Percentiles rank a stretch among this genome's conserved stretches.
phyloP scores from a whole-genome alignment of 2,113 vertebrate species.

The Oncorhynchus keta region DNA sequence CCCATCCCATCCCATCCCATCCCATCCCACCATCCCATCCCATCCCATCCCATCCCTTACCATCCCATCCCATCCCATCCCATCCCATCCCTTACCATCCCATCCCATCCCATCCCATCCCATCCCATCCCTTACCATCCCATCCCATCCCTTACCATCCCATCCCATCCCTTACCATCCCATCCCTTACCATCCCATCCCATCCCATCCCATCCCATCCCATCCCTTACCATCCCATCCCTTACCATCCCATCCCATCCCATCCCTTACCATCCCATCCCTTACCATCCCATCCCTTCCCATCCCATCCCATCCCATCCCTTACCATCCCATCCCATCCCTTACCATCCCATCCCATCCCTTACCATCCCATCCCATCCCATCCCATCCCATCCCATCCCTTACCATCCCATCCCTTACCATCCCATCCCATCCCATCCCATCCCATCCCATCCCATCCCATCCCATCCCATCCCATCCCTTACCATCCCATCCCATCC shows the following conservation, averaged over 20 bases:
- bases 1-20: constrained; percentile 40
- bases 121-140: constrained; percentile 38
- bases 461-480: constrained; percentile 30
- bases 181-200: constrained; percentile 28
- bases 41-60: constrained; percentile 37
- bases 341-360: constrained; percentile 33
- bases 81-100: constrained; percentile 39
- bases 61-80: constrained; percentile 27
- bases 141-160: constrained; percentile 37
- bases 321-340: constrained; percentile 39
- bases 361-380: constrained; percentile 39
- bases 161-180: constrained; percentile 42
- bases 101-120: constrained; percentile 30
- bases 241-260: constrained; percentile 11
- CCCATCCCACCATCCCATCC: constrained; percentile 27
- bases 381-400: constrained; percentile 39
- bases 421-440: constrained; percentile 32
- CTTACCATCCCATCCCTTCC: constrained; percentile 34
- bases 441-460: constrained; percentile 30
- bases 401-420: constrained; percentile 7
- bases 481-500: constrained; percentile 20
- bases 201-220: constrained; percentile 32
- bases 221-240: constrained; percentile 25
- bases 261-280: constrained; percentile 30
- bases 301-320: constrained; percentile 32